phyloP scores from a whole-genome alignment of 1,140 invertebrate species.

The Drosophila auraria region DNA sequence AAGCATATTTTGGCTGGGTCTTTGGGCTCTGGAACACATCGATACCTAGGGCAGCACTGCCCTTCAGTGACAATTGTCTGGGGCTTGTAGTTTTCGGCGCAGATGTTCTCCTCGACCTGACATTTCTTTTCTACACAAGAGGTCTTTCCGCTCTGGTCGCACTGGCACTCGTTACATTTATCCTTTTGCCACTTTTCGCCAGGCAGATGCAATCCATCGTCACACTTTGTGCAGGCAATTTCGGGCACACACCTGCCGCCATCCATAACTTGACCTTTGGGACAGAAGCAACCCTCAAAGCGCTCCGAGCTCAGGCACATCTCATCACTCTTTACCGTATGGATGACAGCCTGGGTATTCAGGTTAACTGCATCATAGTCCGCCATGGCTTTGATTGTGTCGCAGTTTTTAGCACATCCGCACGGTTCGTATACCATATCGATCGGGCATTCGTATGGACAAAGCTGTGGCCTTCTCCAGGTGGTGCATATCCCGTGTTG shows the following conservation, averaged over 20 bases:
- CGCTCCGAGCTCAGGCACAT: conserved; percentile 86
- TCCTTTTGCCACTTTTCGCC: conserved; percentile 88
- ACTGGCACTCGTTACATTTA: conserved; percentile 91
- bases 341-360: conserved; percentile 75
- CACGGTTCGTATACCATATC: conserved; percentile 90
- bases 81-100: conserved; percentile 86
- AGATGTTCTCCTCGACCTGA: conserved; percentile 87
- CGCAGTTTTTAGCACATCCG: conserved; percentile 90
- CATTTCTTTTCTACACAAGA: conserved; percentile 88
- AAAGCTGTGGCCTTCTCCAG: conserved; percentile 89
- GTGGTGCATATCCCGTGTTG: conserved; percentile 89
- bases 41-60: conserved; percentile 89
- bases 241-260: conserved; percentile 84
- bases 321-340: conserved; percentile 84
- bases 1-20: conserved; percentile 86
- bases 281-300: conserved; percentile 94
- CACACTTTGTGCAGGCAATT: conserved; percentile 74
- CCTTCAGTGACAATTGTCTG: conserved; percentile 86
- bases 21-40: conserved; percentile 87
- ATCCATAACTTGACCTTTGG: conserved; percentile 87
- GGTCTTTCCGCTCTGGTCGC: conserved; percentile 86
- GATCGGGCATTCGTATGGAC: conserved; percentile 87
- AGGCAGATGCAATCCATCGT: conserved; percentile 85
- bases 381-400: conserved; percentile 84
- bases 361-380: conserved; percentile 85